phyloP scores from a whole-genome alignment of 2,888 invertebrate genomes.

The Machimus rusticus region DNA sequence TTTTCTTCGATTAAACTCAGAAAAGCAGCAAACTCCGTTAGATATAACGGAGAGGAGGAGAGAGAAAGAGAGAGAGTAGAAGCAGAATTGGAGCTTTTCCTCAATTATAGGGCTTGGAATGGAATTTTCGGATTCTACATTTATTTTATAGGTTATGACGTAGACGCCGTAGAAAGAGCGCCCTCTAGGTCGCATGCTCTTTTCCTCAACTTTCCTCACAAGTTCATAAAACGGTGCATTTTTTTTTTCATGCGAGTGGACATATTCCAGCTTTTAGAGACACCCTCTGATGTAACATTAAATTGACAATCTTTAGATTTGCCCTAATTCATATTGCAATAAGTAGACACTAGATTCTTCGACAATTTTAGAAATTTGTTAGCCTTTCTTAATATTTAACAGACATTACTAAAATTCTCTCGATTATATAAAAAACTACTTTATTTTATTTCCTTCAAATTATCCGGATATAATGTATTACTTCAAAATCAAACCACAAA shows the following conservation, averaged over 20 bases:
- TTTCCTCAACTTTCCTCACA: background rate
- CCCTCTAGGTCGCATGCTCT: conserved; percentile 17
- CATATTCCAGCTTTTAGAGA: background rate
- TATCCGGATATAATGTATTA: too few relatives aligned
- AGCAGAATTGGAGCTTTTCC: background rate
- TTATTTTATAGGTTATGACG: conserved; percentile 5
- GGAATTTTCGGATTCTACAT: background rate
- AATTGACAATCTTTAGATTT: background rate
- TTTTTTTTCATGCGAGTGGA: background rate
- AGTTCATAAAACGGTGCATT: background rate
- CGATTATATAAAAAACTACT: too few relatives aligned
- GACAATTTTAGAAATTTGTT: background rate
- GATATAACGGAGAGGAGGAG: background rate
- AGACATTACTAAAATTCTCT: too few relatives aligned
- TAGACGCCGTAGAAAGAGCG: background rate
- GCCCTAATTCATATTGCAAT: background rate
- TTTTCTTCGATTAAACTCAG: background rate
- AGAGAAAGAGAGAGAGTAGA: background rate
- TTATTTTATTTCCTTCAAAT: too few relatives aligned
- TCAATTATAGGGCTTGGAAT: background rate
- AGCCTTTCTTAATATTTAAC: background rate
- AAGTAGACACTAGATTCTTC: background rate
- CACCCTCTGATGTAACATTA: background rate
- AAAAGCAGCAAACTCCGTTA: background rate
- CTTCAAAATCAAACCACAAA: too few relatives aligned